phyloP scores from a whole-genome alignment of 2,888 invertebrate species.

The Azorinus chamasolen region DNA sequence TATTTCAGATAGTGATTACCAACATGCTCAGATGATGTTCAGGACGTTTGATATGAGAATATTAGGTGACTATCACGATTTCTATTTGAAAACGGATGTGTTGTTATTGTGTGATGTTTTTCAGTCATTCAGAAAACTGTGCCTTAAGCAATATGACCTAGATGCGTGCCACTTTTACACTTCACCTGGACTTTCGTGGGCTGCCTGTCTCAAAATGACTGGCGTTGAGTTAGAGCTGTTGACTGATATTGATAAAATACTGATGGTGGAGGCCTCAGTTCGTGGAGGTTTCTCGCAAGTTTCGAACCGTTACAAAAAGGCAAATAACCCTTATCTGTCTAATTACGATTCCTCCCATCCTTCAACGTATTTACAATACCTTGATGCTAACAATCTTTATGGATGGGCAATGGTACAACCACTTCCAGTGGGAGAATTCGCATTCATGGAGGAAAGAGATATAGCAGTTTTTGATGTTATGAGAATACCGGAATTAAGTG shows the following conservation, averaged over 20 bases:
- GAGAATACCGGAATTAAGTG: constrained; percentile 9
- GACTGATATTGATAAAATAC: constrained; percentile 24
- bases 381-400: constrained; percentile 32
- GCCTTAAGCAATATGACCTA: constrained; percentile 42
- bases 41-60: constrained; percentile 10
- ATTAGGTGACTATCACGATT: constrained; percentile 35
- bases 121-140: constrained; percentile 31
- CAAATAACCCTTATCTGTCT: constrained; percentile 15
- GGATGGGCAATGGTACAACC: constrained; percentile 32
- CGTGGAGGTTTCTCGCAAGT: constrained; percentile 22
- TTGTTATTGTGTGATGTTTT: constrained; percentile 31
- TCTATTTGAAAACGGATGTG: constrained; percentile 43
- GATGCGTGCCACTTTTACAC: constrained; percentile 47
- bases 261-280: constrained; percentile 18
- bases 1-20: constrained; percentile 36
- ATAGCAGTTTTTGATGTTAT: constrained; percentile 29
- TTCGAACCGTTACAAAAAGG: constrained; percentile 19
- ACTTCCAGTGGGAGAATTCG: constrained; percentile 28
- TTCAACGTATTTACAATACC: constrained; percentile 10
- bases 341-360: constrained; percentile 15
- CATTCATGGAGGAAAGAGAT: constrained; percentile 17
- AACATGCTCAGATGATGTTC: constrained; percentile 33
- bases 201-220: constrained; percentile 37
- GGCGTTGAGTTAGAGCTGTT: constrained; percentile 22
- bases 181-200: constrained; percentile 39